Base-by-base conservation (phyloP, 2,888 invertebrate species). In the Hirtodrosophila trivittata region DNA sequence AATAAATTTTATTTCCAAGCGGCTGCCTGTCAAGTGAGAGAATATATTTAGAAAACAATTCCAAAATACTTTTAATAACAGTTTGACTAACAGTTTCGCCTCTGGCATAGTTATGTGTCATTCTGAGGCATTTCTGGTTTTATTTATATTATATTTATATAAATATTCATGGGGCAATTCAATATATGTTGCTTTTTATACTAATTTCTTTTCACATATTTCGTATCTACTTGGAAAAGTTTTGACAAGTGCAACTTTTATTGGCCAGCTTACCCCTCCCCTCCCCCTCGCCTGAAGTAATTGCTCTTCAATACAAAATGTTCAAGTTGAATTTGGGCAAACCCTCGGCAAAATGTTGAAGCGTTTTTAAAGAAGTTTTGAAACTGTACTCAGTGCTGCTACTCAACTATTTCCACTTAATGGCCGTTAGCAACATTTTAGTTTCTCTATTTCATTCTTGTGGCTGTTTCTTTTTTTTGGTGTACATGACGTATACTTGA, bases 401-500 rank as follows among this genome's bases (percentile, higher is more conserved):
- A 13, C 35, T 66, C 50, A 41, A 60, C 73, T 45, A 51, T 66
- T 72, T 66, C 42, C 62, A 66, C 73, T 75, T 70, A 75, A 66
- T 70, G 75, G 66, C 75, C 63, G 62, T 66, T 73, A 59, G 73
- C 66, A 73, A 62, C 56, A 66, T 75, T 69, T 70, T 47, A 54
- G 51, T 56, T 50, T 59, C 43, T 51, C 30, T 42, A 43, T 38
- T 49, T 14, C 43, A 49, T 50, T 65, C 49, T 28, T 63, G 51
- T 55, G 55, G 59, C 54, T 42, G 62, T 63, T 14, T 55, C 28
- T 35, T 67, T 9, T 30, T 6, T 32, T 38, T 56, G 6, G 26
- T 26, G 52, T 54, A 62, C 66, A 59, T 70, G 66, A 59, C 66
- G 75, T 56, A 62, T 57, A 66, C 75, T 74, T 74, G 72, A 69